Base-by-base conservation (phyloP, 2,888 invertebrate genomes). In the Argyresthia albistria region DNA sequence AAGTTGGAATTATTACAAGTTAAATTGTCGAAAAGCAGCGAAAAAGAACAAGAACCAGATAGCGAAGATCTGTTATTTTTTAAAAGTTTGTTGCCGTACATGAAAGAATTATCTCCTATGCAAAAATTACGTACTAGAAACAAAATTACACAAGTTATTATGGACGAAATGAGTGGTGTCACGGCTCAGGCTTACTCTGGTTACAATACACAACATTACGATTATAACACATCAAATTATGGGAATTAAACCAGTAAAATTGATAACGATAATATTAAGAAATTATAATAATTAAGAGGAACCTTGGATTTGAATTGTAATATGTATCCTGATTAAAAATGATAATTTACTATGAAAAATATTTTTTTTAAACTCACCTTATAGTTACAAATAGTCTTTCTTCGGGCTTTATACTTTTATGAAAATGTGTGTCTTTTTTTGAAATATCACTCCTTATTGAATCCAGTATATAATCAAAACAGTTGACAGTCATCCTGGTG, bases 91-190 rank as follows among this genome's bases (percentile, higher is more conserved):
- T 58, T 61, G 58, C 59, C 60, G 53, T 59, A 58, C 57, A 60
- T 62, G 60, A 60, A 62, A 51, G 58, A 62, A 51, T 60, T 62
- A 60, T 46, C 61, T 60, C 59, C 60, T 60, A 59, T 61, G 45
- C 62, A 62, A 63, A 64, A 61, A 59, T 36, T 60, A 58, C 59
- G 59, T 46, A 15, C 59, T 52, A 62, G 59, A 64, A 61, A 61
- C 59, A 57, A 62, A 43, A 63, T 63, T 59, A 64, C 58, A 55
- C 48, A 62, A 61, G 57, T 57, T 57, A 43, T 59, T 59, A 60
- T 59, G 56, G 53, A 64, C 51, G 60, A 60, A 61, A 60, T 61
- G 59, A 62, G 15, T 46, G 46, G 2, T 25, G 25, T 25, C 25
- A 25, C 25, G 58, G 61, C 59, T 8, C 58, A 60, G 59, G n/a